phyloP scores from a whole-genome alignment of 2,797 vertebrate genomes.

The Pogoniulus pusillus region DNA sequence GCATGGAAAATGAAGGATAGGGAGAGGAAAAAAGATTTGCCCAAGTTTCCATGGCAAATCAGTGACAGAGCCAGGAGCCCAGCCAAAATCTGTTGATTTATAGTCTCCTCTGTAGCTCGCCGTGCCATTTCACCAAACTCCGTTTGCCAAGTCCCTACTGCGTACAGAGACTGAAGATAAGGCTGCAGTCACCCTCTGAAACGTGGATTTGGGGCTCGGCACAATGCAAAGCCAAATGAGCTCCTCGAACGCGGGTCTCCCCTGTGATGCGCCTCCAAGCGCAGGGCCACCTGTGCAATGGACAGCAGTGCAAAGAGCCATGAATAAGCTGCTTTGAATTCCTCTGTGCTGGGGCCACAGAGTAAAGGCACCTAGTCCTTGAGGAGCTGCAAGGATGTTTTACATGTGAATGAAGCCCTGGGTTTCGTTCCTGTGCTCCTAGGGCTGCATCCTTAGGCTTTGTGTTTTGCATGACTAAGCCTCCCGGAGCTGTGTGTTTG shows the following conservation, averaged over 20 bases:
- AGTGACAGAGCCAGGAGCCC: constrained; percentile 58
- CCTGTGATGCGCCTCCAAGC: neutral
- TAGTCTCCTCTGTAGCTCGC: constrained; percentile 13
- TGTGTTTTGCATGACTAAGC: constrained; percentile 38
- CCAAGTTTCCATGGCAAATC: constrained; percentile 67
- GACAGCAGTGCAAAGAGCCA: neutral
- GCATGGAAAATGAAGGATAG: constrained; percentile 25
- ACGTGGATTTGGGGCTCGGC: neutral
- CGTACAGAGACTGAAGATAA: constrained; percentile 29
- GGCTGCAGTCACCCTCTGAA: constrained; percentile 20
- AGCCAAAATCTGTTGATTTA: constrained; percentile 68
- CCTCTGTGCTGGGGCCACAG: neutral
- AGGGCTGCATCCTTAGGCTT: neutral
- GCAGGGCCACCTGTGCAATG: neutral
- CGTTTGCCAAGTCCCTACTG: constrained; percentile 53
- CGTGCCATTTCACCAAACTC: constrained; percentile 64
- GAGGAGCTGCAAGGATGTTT: neutral
- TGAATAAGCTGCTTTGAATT: constrained; percentile 6
- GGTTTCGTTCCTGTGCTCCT: neutral
- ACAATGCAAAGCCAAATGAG: neutral
- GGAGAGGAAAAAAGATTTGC: constrained; percentile 27
- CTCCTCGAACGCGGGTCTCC: neutral
- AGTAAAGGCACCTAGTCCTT: neutral
- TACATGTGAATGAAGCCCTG: neutral
- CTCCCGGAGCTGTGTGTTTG: neutral